These are phyloP conservation scores for Tragelaphus eurycerus DNA, from an alignment of 2,797 vertebrate genomes.

Conservation along the genomic window DNA sequence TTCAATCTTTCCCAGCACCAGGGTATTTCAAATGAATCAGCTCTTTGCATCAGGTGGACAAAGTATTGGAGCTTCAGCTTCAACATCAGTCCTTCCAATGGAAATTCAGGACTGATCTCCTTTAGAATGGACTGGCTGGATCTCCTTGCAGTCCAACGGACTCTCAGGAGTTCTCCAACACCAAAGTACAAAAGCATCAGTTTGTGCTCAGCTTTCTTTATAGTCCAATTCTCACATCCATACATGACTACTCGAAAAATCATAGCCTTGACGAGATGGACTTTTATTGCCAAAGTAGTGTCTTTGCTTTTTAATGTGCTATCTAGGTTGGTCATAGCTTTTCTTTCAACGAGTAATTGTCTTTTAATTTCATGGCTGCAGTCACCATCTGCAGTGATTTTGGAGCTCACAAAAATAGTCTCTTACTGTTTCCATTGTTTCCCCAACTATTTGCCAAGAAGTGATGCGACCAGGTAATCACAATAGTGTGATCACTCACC, in stretches of 20 bases:
- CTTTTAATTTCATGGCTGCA: background rate
- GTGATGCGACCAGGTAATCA: background rate
- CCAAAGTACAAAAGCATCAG: background rate
- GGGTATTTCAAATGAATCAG: background rate
- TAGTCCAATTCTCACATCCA: background rate
- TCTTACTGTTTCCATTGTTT: background rate
- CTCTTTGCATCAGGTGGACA: background rate
- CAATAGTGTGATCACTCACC: too few species aligned
- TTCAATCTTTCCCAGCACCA: background rate
- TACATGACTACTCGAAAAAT: rapidly evolving
- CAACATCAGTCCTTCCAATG: background rate
- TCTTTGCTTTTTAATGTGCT: background rate
- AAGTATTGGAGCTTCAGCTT: background rate
- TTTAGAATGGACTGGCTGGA: background rate
- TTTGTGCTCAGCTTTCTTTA: background rate
- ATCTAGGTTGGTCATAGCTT: background rate
- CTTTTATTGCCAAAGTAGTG: background rate
- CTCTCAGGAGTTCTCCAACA: background rate
- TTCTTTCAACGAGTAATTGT: background rate
- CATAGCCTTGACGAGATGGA: background rate
- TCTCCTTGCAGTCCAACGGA: background rate
- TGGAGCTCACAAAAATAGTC: background rate
- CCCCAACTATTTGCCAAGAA: background rate
- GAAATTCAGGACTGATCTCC: background rate
- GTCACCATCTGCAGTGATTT: background rate